A percentile compares a stretch with the other conserved stretches of the same genome.
Evolutionary conservation across 2,797 vertebrate genomes (phyloP).

Genomic region (Clangula hyemalis): DNA sequence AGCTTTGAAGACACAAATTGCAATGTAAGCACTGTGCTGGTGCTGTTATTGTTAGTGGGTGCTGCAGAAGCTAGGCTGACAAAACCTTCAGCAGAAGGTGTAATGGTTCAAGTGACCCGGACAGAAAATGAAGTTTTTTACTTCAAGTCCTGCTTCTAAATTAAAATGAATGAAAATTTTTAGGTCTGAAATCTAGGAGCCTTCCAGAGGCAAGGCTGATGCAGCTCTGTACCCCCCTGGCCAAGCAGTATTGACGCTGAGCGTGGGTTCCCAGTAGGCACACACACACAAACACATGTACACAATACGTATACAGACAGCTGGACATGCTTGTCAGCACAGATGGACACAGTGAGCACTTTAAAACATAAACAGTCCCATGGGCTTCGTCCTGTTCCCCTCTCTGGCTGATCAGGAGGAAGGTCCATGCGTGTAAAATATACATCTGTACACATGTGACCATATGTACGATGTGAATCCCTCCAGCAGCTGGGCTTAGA

Average conservation of each 20-base stretch:
- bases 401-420: neutral
- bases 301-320: neutral
- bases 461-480: neutral
- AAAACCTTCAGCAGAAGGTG: neutral
- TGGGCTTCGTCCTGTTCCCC: neutral
- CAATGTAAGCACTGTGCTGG: neutral
- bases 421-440: neutral
- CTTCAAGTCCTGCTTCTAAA: neutral
- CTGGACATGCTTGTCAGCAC: neutral
- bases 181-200: neutral
- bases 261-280: neutral
- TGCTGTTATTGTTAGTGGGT: neutral
- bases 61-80: neutral
- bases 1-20: slow-evolving; percentile 13
- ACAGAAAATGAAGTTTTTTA: neutral
- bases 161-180: neutral
- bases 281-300: fast-evolving
- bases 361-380: neutral
- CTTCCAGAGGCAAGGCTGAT: neutral
- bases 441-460: fast-evolving
- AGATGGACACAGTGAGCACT: neutral
- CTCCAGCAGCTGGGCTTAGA: neutral
- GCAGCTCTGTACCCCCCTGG: fast-evolving
- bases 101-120: neutral
- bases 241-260: neutral